Conservation (phyloP, 2,113 vertebrate genomes). For the Petrocephalus zakoni region DNA sequence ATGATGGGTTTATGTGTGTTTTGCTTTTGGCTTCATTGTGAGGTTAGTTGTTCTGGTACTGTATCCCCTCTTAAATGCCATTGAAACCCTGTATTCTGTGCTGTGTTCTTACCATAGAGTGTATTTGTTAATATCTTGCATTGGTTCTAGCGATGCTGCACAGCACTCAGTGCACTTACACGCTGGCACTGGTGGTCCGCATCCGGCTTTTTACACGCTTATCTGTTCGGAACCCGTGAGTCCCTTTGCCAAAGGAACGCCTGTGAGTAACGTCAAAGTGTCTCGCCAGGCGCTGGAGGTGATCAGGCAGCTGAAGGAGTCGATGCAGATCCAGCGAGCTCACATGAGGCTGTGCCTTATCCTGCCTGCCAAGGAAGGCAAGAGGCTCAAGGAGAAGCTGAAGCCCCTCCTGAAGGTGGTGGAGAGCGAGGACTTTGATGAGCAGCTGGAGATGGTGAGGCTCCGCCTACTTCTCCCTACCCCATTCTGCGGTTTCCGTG, state of each 20-base stretch:
- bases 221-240: neutral
- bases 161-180: neutral
- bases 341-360: slow-evolving; percentile 86
- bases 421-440: slow-evolving; percentile 83
- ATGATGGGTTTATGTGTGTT: neutral
- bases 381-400: slow-evolving; percentile 90
- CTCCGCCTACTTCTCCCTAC: neutral
- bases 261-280: neutral
- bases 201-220: neutral
- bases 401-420: slow-evolving; percentile 79
- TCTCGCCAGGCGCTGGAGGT: slow-evolving; percentile 81
- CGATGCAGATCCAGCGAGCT: slow-evolving; percentile 89
- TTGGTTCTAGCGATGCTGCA: neutral
- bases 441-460: slow-evolving; percentile 81
- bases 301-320: slow-evolving; percentile 86
- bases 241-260: neutral
- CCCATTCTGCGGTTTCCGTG: neutral
- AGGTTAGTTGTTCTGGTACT: neutral
- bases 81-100: neutral
- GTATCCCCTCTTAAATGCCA: neutral
- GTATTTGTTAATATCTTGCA: neutral
- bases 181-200: neutral
- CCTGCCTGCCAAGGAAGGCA: slow-evolving; percentile 83
- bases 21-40: neutral
- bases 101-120: neutral